These are phyloP conservation scores for Bungarus multicinctus DNA, from an alignment of 2,113 vertebrate species.

Conservation along the genomic window DNA sequence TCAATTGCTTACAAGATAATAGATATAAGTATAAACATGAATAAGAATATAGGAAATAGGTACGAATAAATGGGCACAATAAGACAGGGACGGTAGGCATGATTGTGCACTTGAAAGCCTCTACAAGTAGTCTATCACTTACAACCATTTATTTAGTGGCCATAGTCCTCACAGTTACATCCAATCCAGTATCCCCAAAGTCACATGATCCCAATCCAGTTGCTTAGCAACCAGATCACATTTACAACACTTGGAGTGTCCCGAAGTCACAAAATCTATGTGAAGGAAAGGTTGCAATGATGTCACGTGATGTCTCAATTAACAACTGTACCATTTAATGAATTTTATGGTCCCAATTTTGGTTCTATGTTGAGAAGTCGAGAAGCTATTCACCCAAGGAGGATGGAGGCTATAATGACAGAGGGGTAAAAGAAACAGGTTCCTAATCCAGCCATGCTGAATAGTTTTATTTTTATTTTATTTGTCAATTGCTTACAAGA, in stretches of 20 bases:
- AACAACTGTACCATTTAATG: neutral
- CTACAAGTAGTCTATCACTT: neutral
- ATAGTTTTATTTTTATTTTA: too few relatives aligned
- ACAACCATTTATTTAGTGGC: neutral
- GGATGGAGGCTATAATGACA: neutral
- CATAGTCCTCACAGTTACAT: neutral
- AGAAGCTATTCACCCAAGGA: neutral
- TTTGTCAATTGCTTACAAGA: too few relatives aligned
- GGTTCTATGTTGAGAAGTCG: neutral
- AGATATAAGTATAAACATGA: too few relatives aligned
- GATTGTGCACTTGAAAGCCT: neutral
- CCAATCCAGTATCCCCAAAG: neutral
- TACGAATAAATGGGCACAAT: too few relatives aligned
- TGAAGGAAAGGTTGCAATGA: neutral
- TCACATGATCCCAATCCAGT: neutral
- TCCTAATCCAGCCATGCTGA: neutral
- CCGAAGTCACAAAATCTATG: neutral
- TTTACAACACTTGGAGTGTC: neutral
- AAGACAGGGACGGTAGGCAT: too few relatives aligned
- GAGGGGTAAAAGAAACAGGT: neutral
- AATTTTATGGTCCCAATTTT: neutral
- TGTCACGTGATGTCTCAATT: neutral
- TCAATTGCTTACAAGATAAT: too few relatives aligned
- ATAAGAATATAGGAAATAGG: too few relatives aligned
- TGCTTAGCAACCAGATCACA: neutral